phyloP scores from a whole-genome alignment of 2,888 invertebrate species.

The Acleris holmiana region DNA sequence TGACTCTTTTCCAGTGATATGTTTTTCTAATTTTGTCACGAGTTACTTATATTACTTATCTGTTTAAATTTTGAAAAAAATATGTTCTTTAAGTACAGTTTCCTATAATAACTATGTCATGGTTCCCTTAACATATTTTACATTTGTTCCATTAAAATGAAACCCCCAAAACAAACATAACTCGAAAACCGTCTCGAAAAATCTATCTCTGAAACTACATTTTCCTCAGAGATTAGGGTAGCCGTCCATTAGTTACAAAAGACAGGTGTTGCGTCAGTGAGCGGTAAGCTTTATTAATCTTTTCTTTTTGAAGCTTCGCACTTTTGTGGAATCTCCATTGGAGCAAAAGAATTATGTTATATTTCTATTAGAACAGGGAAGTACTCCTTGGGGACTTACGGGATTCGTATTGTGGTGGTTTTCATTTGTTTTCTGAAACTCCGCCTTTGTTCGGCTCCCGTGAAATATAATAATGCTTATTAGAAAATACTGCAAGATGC shows the following conservation, averaged over 20 bases:
- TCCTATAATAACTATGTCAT: no score
- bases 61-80: no score
- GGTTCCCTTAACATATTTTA: neutral
- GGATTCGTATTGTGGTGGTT: slow-evolving; percentile 3
- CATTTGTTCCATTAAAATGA: neutral
- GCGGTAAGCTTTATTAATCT: slow-evolving; percentile 83
- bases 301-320: slow-evolving; percentile 77
- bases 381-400: slow-evolving; percentile 13
- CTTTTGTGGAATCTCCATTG: slow-evolving; percentile 71
- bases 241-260: slow-evolving; percentile 81
- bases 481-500: no score
- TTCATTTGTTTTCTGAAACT: neutral
- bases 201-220: slow-evolving; percentile 47
- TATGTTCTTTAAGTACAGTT: no score
- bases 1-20: no score
- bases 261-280: slow-evolving; percentile 76
- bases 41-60: no score
- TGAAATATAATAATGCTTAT: no score
- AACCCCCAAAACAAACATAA: slow-evolving; percentile 1
- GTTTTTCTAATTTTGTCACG: no score
- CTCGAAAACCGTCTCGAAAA: slow-evolving; percentile 19
- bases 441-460: no score
- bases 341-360: slow-evolving; percentile 59
- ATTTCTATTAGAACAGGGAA: slow-evolving; percentile 7
- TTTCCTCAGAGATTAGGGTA: slow-evolving; percentile 61